A percentile compares a stretch with the other conserved stretches of the same genome.
Conservation (phyloP, 2,888 invertebrate species). For the Platycheirus albimanus region DNA sequence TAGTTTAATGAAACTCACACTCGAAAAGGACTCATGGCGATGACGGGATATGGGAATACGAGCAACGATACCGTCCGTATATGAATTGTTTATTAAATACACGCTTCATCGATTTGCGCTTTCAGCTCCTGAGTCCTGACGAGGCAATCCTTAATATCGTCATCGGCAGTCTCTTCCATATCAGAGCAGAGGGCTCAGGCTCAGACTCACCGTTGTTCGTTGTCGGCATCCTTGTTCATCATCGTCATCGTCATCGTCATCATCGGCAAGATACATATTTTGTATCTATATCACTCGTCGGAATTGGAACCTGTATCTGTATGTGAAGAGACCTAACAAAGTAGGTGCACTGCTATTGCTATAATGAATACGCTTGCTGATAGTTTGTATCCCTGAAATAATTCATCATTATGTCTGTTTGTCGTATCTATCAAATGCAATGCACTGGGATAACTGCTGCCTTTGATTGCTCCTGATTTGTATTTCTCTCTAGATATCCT, state of each 20-base stretch:
- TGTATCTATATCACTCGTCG: neutral
- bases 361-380: slow-evolving; percentile 40
- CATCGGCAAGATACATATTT: slow-evolving; percentile 18
- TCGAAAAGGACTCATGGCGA: neutral
- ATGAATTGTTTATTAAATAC: slow-evolving; percentile 70
- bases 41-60: slow-evolving; percentile 24
- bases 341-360: slow-evolving; percentile 9
- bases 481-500: slow-evolving; percentile 41
- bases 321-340: slow-evolving; percentile 11
- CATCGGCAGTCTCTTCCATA: neutral
- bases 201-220: neutral
- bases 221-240: slow-evolving; percentile 12
- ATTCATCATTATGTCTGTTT: slow-evolving; percentile 70
- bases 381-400: slow-evolving; percentile 54
- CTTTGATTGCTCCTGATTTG: slow-evolving; percentile 65
- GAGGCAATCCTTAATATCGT: slow-evolving; percentile 49
- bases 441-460: slow-evolving; percentile 56
- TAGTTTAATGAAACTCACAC: slow-evolving; percentile 12
- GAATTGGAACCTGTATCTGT: neutral
- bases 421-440: slow-evolving; percentile 51
- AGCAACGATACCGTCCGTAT: slow-evolving; percentile 46
- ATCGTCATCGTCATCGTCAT: slow-evolving; percentile 9
- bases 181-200: neutral
- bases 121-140: slow-evolving; percentile 50
- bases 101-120: slow-evolving; percentile 68